A percentile compares a stretch with the other conserved stretches of the same genome.
These are phyloP conservation scores for Lindbergichthys nudifrons DNA, from an alignment of 2,797 vertebrate genomes.

Conservation along the genomic window DNA sequence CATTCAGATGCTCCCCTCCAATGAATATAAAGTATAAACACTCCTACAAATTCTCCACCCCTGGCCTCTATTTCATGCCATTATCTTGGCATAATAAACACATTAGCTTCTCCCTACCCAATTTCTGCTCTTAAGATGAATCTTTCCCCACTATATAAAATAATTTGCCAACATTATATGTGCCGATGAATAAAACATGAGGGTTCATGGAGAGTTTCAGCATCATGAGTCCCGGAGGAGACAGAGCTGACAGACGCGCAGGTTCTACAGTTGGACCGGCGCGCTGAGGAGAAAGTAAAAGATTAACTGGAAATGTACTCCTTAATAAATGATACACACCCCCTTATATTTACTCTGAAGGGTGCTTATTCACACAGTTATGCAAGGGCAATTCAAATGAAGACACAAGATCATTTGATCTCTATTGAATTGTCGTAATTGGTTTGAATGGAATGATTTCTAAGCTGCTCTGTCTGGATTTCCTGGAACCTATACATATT, in stretches of 20 bases:
- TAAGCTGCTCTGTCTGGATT: constrained; percentile 36
- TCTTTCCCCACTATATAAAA: constrained; percentile 85
- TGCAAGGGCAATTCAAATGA: constrained; percentile 49
- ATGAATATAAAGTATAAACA: constrained; percentile 87
- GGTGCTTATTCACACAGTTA: constrained; percentile 60
- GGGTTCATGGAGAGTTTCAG: constrained; percentile 77
- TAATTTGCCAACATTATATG: constrained; percentile 86
- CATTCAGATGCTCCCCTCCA: constrained; percentile 76
- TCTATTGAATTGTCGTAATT: constrained; percentile 57
- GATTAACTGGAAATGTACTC: constrained; percentile 43
- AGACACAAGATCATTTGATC: constrained; percentile 59
- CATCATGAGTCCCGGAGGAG: constrained; percentile 69
- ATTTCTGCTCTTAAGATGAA: constrained; percentile 83
- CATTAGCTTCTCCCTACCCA: constrained; percentile 82
- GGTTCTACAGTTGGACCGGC: constrained; percentile 52
- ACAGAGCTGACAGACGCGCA: constrained; percentile 64
- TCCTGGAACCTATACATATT: constrained; percentile 15
- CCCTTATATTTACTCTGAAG: constrained; percentile 48
- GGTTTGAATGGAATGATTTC: constrained; percentile 50
- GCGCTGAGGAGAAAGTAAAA: constrained; percentile 46
- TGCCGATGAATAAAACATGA: constrained; percentile 84
- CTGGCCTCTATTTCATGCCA: constrained; percentile 83
- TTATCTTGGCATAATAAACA: constrained; percentile 88
- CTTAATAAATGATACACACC: constrained; percentile 63
- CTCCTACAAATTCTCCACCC: constrained; percentile 79